Evolutionary conservation across 2,797 vertebrate genomes (phyloP).

Genomic region (Austrolebias charrua): DNA sequence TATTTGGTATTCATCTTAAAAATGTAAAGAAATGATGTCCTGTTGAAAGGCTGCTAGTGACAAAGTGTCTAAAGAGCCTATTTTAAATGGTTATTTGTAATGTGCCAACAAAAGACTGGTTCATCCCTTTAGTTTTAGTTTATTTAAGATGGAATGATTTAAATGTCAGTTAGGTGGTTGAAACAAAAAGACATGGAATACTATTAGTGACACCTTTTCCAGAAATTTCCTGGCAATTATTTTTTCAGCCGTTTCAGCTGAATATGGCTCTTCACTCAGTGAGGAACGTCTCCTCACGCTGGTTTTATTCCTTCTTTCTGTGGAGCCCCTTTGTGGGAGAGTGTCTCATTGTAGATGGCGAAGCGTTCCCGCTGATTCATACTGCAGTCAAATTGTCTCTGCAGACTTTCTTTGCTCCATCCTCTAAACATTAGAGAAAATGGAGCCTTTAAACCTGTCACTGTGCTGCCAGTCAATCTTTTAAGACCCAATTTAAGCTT

Average conservation of each 20-base stretch:
- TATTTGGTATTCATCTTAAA: too few relatives aligned
- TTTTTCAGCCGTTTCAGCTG: constrained; percentile 23
- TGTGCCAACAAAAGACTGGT: too few relatives aligned
- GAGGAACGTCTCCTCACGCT: constrained; percentile 21
- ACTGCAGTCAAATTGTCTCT: constrained; percentile 61
- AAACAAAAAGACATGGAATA: too few relatives aligned
- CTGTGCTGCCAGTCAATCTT: constrained; percentile 44
- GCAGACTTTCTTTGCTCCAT: constrained; percentile 50
- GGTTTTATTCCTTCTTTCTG: constrained; percentile 31
- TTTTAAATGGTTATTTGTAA: too few relatives aligned
- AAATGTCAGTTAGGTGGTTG: too few relatives aligned
- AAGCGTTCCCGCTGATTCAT: constrained; percentile 68
- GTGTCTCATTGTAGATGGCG: constrained; percentile 30
- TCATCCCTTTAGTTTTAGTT: too few relatives aligned
- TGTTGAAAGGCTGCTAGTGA: too few relatives aligned
- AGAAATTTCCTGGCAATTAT: constrained; percentile 11
- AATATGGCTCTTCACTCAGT: constrained; percentile 29
- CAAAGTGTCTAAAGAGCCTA: too few relatives aligned
- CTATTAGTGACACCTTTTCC: too few relatives aligned
- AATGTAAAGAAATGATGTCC: too few relatives aligned
- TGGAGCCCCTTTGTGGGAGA: constrained; percentile 33
- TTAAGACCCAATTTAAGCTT: constrained; percentile 38
- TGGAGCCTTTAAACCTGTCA: constrained; percentile 55
- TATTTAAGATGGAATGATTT: too few relatives aligned
- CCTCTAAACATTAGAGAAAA: constrained; percentile 57